Conservation (phyloP, 2,888 invertebrate genomes). For the Andricus quercusramuli region DNA sequence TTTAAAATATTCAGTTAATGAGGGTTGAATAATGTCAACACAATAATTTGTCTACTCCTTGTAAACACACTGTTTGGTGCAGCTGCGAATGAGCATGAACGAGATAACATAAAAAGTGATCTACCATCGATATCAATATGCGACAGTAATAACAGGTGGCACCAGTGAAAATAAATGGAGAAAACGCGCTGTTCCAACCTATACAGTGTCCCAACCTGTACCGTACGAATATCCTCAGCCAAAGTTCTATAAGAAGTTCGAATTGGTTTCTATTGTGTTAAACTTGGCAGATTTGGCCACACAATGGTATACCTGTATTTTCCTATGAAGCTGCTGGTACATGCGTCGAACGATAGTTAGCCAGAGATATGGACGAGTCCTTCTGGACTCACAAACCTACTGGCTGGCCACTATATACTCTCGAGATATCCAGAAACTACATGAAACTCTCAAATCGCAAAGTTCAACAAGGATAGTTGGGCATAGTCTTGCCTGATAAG, state of each 20-base stretch:
- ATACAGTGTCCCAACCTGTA: too few relatives aligned
- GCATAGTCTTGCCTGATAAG: constrained; percentile 70
- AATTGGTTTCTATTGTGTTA: not conserved
- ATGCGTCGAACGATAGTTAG: constrained; percentile 42
- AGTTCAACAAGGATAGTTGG: constrained; percentile 68
- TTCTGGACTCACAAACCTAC: constrained; percentile 73
- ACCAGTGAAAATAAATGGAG: too few relatives aligned
- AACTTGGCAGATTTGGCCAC: not conserved
- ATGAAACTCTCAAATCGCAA: constrained; percentile 61
- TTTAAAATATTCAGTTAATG: too few relatives aligned
- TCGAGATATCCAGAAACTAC: constrained; percentile 68
- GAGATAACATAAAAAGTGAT: too few relatives aligned
- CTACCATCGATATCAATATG: too few relatives aligned
- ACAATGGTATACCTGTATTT: not conserved
- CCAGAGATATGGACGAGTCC: constrained; percentile 71
- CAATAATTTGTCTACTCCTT: too few relatives aligned
- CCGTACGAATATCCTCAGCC: too few relatives aligned
- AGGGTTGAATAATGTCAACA: too few relatives aligned
- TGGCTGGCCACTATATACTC: constrained; percentile 69
- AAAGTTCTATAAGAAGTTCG: not conserved
- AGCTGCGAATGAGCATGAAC: too few relatives aligned
- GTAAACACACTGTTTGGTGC: too few relatives aligned
- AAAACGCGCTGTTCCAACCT: too few relatives aligned
- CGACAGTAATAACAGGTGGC: too few relatives aligned
- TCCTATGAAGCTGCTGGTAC: constrained; percentile 5